Evolutionary conservation across 2,888 invertebrate species (phyloP).

Genomic region (Drosophila seclusa): DNA sequence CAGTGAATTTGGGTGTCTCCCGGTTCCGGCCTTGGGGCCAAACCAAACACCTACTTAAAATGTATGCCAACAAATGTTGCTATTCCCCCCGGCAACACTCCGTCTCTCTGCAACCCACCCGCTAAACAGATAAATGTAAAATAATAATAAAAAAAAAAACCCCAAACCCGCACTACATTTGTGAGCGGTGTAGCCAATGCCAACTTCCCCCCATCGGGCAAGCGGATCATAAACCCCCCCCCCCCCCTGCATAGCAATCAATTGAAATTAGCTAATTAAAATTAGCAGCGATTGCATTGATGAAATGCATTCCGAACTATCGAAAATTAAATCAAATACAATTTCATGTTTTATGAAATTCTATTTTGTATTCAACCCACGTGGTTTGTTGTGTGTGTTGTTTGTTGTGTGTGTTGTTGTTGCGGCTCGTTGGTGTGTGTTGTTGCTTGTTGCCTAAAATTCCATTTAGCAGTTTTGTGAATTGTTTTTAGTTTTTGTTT

Average conservation of each 20-base stretch:
- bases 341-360: slow-evolving; percentile 44
- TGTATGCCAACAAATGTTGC: slow-evolving; percentile 11
- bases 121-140: background rate
- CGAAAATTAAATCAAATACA: slow-evolving; percentile 54
- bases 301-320: slow-evolving; percentile 54
- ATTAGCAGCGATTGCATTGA: slow-evolving; percentile 52
- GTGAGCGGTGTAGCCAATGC: slow-evolving; percentile 2
- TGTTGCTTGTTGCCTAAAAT: slow-evolving; percentile 20
- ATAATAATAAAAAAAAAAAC: slow-evolving; percentile 1
- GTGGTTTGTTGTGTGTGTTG: slow-evolving; percentile 2
- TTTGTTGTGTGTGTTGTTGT: slow-evolving; percentile 8
- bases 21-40: slow-evolving; percentile 45
- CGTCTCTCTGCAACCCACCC: background rate
- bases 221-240: too few species aligned
- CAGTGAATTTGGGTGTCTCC: slow-evolving; percentile 25
- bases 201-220: background rate
- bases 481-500: slow-evolving; percentile 40
- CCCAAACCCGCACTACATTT: slow-evolving; percentile 11
- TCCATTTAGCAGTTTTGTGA: slow-evolving; percentile 42
- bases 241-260: background rate
- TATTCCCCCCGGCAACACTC: background rate
- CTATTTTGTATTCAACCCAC: slow-evolving; percentile 38
- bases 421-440: background rate
- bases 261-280: slow-evolving; percentile 63
- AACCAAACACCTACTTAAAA: slow-evolving; percentile 28